Base-by-base conservation (phyloP, 2,888 invertebrate genomes). In the Mythimna lalbum region DNA sequence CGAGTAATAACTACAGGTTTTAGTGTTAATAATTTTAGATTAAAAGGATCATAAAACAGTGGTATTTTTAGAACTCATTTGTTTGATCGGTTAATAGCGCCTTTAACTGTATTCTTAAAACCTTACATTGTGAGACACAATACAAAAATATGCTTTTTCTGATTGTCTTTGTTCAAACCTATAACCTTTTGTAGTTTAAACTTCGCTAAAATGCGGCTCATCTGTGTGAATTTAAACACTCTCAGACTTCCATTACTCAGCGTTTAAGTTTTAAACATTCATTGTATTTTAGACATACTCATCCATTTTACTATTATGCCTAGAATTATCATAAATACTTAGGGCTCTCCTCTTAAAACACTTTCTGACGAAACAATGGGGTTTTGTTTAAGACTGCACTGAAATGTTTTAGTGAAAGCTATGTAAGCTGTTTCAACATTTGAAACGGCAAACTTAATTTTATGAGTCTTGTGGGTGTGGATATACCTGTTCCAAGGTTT, bases 251-350 rank as follows among this genome's bases (percentile, higher is more conserved):
- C 55, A 77, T 70, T 80, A 55, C 56, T 50, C 67, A 70, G 73
- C 80, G 80, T 85, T 87, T 84, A 70, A 86, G 79, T 84, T 87
- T 86, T 81, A 84, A 83, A 84, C 69, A 80, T 84, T 84, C 82
- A 87, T 87, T 88, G 89, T 87, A 69, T 79, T 80, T 73, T 57
- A 61, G 66, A 69, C 62, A 66, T 53, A 67, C 50, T 69, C 74
- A 53, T 71, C 69, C 50, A 84, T 80, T 84, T 79, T 62, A 74
- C 72, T 76, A 71, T 75, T 79, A 76, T 60, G 65, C 59, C 68
- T 78, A 70, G 68, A 69, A 81, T 76, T 63, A 79, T 74, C 62
- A 79, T 76, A 77, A 81, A 77, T 83, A 79, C 73, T 75, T 56
- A 61, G 36, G 19, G 12, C 49, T 65, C 17, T 52, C 10, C 56